A percentile compares a stretch with the other conserved stretches of the same genome.
Conservation (phyloP, 1,140 invertebrate species). For the Sarcophaga bullata region DNA sequence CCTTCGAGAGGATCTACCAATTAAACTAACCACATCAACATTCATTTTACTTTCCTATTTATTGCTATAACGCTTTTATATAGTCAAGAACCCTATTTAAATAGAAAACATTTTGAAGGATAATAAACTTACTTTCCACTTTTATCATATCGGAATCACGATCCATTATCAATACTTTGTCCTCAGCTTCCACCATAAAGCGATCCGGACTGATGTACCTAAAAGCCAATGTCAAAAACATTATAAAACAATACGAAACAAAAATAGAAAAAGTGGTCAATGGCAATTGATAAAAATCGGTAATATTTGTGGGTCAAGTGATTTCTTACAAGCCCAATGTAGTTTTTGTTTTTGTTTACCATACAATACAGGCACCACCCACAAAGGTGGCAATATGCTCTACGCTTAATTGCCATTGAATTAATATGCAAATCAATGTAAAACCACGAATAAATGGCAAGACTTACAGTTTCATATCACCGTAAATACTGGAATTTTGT, state of each 20-base stretch:
- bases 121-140: slow-evolving; percentile 70
- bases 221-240: slow-evolving; percentile 50
- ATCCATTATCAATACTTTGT: slow-evolving; percentile 78
- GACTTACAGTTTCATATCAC: slow-evolving; percentile 74
- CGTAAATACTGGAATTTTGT: slow-evolving; percentile 66
- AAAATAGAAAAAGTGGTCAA: not conserved
- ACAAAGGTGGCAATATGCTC: too few species aligned
- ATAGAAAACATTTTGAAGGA: too few species aligned
- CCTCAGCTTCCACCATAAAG: slow-evolving; percentile 75
- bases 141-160: slow-evolving; percentile 74
- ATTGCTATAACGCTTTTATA: too few species aligned
- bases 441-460: too few species aligned
- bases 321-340: not conserved
- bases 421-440: too few species aligned
- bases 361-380: slow-evolving; percentile 22
- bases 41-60: too few species aligned
- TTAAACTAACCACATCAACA: too few species aligned
- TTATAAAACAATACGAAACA: not conserved
- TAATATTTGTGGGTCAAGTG: slow-evolving; percentile 30
- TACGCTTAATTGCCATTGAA: too few species aligned
- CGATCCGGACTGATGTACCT: slow-evolving; percentile 79
- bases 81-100: too few species aligned
- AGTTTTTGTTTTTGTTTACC: not conserved
- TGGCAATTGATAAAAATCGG: slow-evolving; percentile 16
- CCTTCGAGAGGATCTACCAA: too few species aligned